Conservation (phyloP, 2,888 invertebrate genomes). For the Villa cingulata region DNA sequence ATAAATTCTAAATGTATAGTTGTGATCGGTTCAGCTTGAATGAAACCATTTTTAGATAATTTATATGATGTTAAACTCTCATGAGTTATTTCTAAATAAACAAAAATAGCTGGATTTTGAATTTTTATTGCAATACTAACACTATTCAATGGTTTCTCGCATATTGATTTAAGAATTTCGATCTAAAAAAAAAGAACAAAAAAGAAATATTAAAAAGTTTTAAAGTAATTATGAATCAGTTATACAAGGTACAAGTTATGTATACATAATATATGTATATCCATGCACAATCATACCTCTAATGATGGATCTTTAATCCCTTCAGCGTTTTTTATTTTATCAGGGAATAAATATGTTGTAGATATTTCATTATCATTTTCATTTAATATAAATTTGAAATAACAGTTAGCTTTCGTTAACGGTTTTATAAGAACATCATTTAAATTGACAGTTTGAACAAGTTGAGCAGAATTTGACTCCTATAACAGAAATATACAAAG, state of each 20-base stretch:
- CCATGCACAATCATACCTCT: slow-evolving; percentile 35
- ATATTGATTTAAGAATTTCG: slow-evolving; percentile 22
- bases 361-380: slow-evolving; percentile 40
- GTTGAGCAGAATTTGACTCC: slow-evolving; percentile 30
- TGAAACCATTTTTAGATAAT: slow-evolving; percentile 32
- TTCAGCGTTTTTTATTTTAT: slow-evolving; percentile 40
- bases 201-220: background rate
- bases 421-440: slow-evolving; percentile 19
- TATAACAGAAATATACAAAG: slow-evolving; percentile 14
- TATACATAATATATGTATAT: no score
- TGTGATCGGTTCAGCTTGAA: slow-evolving; percentile 27
- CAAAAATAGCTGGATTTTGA: slow-evolving; percentile 29
- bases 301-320: slow-evolving; percentile 43
- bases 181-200: slow-evolving; percentile 17
- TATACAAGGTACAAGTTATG: no score
- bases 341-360: slow-evolving; percentile 54
- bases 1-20: slow-evolving; percentile 26
- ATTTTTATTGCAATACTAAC: slow-evolving; percentile 27
- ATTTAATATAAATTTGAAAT: slow-evolving; percentile 39
- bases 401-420: slow-evolving; percentile 22
- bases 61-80: slow-evolving; percentile 21
- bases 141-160: slow-evolving; percentile 18
- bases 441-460: slow-evolving; percentile 26
- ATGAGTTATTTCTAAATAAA: slow-evolving; percentile 28
- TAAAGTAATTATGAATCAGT: no score